These are phyloP conservation scores for Triplophysa rosa DNA, from an alignment of 2,113 vertebrate genomes.

Conservation along the genomic window DNA sequence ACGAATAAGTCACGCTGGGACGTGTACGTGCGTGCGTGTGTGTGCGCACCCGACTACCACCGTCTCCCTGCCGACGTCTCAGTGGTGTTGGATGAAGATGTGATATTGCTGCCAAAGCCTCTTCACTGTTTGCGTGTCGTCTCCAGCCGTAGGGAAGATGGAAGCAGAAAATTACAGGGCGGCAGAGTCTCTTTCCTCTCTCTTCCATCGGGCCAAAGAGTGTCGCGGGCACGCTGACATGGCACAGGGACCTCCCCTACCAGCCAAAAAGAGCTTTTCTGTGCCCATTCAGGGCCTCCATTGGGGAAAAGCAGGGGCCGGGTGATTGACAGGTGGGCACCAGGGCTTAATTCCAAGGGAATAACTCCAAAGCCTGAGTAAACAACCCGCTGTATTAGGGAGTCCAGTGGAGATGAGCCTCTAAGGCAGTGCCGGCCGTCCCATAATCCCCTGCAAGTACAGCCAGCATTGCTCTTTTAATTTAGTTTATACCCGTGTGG, in stretches of 20 bases:
- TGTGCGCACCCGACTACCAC: neutral
- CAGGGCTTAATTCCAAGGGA: conserved; percentile 46
- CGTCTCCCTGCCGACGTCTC: neutral
- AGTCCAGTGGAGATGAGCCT: conserved; percentile 31
- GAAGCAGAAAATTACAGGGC: neutral
- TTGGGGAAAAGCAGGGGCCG: neutral
- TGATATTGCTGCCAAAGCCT: conserved; percentile 5
- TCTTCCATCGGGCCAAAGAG: neutral
- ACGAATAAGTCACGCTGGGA: conserved; percentile 36
- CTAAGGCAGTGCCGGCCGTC: conserved; percentile 17
- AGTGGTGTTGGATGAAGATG: neutral
- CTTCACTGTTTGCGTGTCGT: neutral
- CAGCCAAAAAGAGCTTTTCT: conserved; percentile 23
- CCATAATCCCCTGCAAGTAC: conserved; percentile 50
- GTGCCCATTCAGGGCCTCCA: conserved; percentile 12
- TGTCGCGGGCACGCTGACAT: conserved; percentile 2
- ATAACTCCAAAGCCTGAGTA: conserved; percentile 52
- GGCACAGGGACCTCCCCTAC: neutral
- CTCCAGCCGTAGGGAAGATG: neutral
- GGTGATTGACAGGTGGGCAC: conserved; percentile 57
- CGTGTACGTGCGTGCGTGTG: neutral
- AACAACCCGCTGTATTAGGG: conserved; percentile 51
- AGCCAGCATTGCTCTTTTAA: conserved; percentile 45
- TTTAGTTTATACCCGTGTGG: conserved; percentile 52
- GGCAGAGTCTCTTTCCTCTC: neutral